Conservation (phyloP, 2,797 vertebrate genomes). For the Melanotaenia pygmaea region DNA sequence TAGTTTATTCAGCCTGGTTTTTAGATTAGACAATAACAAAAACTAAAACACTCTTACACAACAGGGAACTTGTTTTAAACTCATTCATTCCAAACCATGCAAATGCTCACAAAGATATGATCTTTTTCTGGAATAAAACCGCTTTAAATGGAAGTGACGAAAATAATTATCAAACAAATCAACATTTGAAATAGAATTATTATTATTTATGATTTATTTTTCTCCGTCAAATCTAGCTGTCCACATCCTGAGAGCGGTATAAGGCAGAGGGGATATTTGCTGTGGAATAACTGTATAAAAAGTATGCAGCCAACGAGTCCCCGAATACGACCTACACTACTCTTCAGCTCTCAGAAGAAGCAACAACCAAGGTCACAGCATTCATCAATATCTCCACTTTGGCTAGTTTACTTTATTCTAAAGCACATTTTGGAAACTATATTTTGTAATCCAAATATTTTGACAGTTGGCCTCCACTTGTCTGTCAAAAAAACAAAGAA, state of each 20-base stretch:
- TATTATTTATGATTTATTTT: not conserved
- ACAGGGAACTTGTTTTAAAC: conserved; percentile 15
- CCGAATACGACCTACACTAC: conserved; percentile 8
- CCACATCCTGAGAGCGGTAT: conserved; percentile 61
- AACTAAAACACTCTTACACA: conserved; percentile 16
- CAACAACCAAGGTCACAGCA: conserved; percentile 16
- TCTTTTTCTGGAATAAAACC: conserved; percentile 48
- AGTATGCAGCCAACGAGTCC: conserved; percentile 32
- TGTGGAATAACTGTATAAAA: conserved; percentile 17
- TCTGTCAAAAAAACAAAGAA: conserved; percentile 21
- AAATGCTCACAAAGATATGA: conserved; percentile 34
- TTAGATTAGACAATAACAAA: conserved; percentile 16
- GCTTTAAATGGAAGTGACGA: conserved; percentile 44
- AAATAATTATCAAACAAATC: conserved; percentile 1
- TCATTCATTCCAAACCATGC: conserved; percentile 46
- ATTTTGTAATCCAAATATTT: conserved; percentile 28
- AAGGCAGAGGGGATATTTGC: conserved; percentile 50
- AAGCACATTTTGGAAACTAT: conserved; percentile 42
- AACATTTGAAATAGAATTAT: conserved; percentile 27
- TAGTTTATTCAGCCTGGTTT: conserved; percentile 33
- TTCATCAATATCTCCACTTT: conserved; percentile 9
- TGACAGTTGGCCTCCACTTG: conserved; percentile 24
- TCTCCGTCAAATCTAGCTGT: conserved; percentile 33
- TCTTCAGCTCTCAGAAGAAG: not conserved
- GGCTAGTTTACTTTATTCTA: conserved; percentile 43